Percentiles rank a stretch among this genome's conserved stretches.
These are phyloP conservation scores for Pseudopodoces humilis DNA, from an alignment of 2,113 vertebrate genomes.

Conservation along the genomic window DNA sequence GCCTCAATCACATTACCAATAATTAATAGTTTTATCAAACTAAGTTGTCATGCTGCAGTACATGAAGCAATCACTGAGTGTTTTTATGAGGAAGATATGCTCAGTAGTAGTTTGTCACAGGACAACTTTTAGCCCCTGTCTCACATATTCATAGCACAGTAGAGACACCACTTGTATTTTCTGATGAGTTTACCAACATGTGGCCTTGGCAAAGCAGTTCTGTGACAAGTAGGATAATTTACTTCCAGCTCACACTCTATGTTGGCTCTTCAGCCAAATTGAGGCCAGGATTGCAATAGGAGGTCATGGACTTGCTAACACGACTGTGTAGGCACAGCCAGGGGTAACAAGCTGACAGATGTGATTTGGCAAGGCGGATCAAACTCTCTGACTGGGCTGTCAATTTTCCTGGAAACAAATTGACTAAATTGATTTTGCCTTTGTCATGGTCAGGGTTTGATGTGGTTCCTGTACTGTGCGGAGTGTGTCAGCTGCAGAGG, in stretches of 20 bases:
- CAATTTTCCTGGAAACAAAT: not conserved
- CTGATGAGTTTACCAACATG: not conserved
- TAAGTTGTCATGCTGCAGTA: not conserved
- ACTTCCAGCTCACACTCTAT: not conserved
- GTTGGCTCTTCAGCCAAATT: not conserved
- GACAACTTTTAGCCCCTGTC: not conserved
- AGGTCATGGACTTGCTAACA: not conserved
- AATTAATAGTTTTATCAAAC: not conserved
- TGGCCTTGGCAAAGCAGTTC: not conserved
- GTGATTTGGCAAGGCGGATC: not conserved
- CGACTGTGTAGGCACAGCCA: not conserved
- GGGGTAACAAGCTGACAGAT: not conserved
- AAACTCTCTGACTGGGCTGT: not conserved
- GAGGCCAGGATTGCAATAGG: not conserved
- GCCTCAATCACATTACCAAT: not conserved
- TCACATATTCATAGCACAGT: rapidly evolving
- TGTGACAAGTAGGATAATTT: not conserved
- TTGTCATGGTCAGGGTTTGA: not conserved
- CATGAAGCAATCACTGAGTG: not conserved
- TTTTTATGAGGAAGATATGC: not conserved
- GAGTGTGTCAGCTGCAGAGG: not conserved
- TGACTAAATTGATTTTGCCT: not conserved
- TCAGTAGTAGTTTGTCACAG: not conserved
- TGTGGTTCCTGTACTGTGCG: not conserved
- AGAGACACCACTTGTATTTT: not conserved